Conservation (phyloP, 2,888 invertebrate species). For the Sisyra terminalis region DNA sequence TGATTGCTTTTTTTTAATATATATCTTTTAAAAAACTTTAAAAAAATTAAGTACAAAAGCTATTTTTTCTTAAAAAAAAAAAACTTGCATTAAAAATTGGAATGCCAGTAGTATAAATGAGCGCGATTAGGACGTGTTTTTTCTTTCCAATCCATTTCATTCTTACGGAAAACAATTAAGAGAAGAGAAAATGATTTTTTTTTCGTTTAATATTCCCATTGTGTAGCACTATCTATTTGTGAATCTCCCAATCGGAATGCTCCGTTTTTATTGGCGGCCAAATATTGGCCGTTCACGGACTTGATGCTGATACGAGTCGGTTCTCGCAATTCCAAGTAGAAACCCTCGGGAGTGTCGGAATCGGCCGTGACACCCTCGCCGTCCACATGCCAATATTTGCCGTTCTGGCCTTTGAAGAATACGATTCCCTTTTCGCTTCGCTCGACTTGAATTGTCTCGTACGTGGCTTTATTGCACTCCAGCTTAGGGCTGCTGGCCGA, state of each 20-base stretch:
- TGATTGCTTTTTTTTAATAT: no score
- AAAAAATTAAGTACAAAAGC: no score
- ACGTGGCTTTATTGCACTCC: slow-evolving; percentile 91
- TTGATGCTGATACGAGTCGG: slow-evolving; percentile 87
- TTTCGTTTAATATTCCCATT: slow-evolving; percentile 75
- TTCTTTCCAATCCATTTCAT: background rate
- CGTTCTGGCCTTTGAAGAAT: slow-evolving; percentile 83
- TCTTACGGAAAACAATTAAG: background rate
- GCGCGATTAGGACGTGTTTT: background rate
- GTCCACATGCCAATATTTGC: slow-evolving; percentile 87
- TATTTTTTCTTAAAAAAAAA: background rate
- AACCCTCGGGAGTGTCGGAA: slow-evolving; percentile 66
- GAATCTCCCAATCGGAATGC: slow-evolving; percentile 69
- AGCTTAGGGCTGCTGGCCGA: slow-evolving; percentile 57
- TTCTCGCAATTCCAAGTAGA: slow-evolving; percentile 84
- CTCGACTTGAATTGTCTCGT: slow-evolving; percentile 84
- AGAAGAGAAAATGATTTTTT: slow-evolving; percentile 1
- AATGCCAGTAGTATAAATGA: background rate
- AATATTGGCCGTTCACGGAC: slow-evolving; percentile 55
- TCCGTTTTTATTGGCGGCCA: slow-evolving; percentile 83
- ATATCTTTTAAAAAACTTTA: no score
- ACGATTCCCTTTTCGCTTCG: slow-evolving; percentile 79
- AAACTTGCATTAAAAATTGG: background rate
- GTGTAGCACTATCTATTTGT: slow-evolving; percentile 65
- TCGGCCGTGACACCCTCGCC: slow-evolving; percentile 78